These are phyloP conservation scores for Anastatus disparis DNA, from an alignment of 1,140 invertebrate species.

Conservation along the genomic window DNA sequence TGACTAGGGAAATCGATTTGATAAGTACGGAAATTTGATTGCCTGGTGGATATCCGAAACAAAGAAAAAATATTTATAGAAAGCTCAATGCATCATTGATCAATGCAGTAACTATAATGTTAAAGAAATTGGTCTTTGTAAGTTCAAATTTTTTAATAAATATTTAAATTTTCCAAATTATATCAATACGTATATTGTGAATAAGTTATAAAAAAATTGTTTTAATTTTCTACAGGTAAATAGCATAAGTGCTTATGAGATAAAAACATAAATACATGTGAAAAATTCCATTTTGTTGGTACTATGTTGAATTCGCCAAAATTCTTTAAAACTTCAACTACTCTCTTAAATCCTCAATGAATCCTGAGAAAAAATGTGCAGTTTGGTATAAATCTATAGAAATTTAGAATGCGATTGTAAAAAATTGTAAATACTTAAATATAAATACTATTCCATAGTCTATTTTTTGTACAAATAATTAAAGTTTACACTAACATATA, in stretches of 20 bases:
- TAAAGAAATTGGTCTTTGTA: no score
- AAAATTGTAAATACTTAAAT: no score
- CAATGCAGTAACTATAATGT: slow-evolving; percentile 77
- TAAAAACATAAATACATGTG: slow-evolving; percentile 80
- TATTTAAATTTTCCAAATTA: no score
- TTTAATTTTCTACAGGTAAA: slow-evolving; percentile 78
- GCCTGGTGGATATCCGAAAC: slow-evolving; percentile 74
- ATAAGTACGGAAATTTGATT: no score
- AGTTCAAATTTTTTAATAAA: no score
- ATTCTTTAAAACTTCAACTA: slow-evolving; percentile 75
- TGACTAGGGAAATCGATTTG: slow-evolving; percentile 72
- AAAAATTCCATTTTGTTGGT: slow-evolving; percentile 76
- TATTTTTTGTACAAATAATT: no score
- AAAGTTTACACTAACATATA: no score
- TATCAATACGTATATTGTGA: no score
- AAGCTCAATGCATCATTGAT: slow-evolving; percentile 75
- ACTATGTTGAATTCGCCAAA: slow-evolving; percentile 73
- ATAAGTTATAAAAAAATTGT: no score
- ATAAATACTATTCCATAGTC: no score
- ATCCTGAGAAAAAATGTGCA: slow-evolving; percentile 74
- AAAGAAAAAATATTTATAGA: slow-evolving; percentile 70
- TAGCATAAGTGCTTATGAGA: slow-evolving; percentile 71
- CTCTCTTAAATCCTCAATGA: slow-evolving; percentile 70
- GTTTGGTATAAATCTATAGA: slow-evolving; percentile 45
- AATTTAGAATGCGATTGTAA: no score